phyloP scores from a whole-genome alignment of 2,888 invertebrate species.

The Pseudanteris insignis region DNA sequence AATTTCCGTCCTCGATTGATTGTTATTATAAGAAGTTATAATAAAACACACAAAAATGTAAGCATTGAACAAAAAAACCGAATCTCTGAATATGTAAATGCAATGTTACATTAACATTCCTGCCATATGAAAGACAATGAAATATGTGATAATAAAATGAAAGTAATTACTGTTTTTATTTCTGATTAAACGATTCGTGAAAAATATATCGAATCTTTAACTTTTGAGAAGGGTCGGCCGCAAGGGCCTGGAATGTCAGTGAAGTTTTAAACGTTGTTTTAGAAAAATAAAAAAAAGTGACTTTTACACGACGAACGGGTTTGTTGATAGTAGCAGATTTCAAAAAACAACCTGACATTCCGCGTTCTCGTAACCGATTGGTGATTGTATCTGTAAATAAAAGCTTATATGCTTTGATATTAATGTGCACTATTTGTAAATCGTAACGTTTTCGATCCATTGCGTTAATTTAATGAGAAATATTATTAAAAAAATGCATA shows the following conservation, averaged over 20 bases:
- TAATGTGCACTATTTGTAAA: constrained; percentile 43
- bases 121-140: constrained; percentile 32
- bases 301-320: constrained; percentile 1
- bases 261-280: too few species aligned
- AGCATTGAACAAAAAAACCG: neutral
- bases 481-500: neutral
- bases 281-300: too few species aligned
- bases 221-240: constrained; percentile 15
- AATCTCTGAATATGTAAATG: constrained; percentile 3
- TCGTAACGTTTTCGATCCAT: constrained; percentile 40
- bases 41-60: neutral
- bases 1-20: constrained; percentile 8
- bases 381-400: constrained; percentile 42
- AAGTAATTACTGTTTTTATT: constrained; percentile 32
- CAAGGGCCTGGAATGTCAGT: constrained; percentile 2
- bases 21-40: neutral
- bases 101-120: constrained; percentile 31
- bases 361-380: constrained; percentile 19
- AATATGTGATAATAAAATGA: constrained; percentile 36
- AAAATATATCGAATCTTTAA: constrained; percentile 22
- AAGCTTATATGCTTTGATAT: constrained; percentile 41
- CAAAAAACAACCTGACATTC: constrained; percentile 11
- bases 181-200: constrained; percentile 18
- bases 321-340: constrained; percentile 13
- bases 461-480: constrained; percentile 5